A percentile compares a stretch with the other conserved stretches of the same genome.
phyloP scores from a whole-genome alignment of 2,888 invertebrate genomes.

The Ctenicera cuprea region DNA sequence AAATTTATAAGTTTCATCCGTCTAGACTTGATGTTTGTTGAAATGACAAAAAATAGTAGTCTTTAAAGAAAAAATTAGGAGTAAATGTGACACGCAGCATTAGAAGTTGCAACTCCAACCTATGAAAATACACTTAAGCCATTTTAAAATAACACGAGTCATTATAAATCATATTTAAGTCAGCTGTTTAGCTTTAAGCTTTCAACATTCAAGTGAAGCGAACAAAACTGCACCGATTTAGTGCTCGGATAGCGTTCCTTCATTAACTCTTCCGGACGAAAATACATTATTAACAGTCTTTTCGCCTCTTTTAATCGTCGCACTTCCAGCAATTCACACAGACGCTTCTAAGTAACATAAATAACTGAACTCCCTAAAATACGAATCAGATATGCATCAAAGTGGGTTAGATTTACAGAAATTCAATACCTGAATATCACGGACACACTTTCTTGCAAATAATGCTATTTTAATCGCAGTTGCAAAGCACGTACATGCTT shows the following conservation, averaged over 20 bases:
- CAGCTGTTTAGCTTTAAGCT: conserved; percentile 66
- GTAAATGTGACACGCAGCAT: conserved; percentile 13
- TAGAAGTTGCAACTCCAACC: conserved; percentile 52
- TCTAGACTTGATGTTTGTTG: neutral
- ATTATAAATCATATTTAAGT: conserved; percentile 68
- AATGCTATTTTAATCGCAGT: conserved; percentile 29
- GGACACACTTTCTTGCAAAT: conserved; percentile 31
- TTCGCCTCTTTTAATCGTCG: conserved; percentile 29
- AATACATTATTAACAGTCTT: conserved; percentile 51
- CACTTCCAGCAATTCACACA: conserved; percentile 34
- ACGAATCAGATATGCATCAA: neutral
- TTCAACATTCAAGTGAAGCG: conserved; percentile 66
- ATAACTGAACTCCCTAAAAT: conserved; percentile 39
- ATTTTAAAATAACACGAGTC: conserved; percentile 65
- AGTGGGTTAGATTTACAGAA: neutral
- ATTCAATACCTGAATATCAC: neutral
- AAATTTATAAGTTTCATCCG: neutral
- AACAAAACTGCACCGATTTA: conserved; percentile 62
- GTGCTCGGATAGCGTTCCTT: conserved; percentile 66
- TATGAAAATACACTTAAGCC: conserved; percentile 62
- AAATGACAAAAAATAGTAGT: neutral
- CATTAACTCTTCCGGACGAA: conserved; percentile 66
- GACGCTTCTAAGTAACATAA: conserved; percentile 42
- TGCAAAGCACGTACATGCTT: conserved; percentile 24
- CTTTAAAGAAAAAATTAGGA: neutral